A percentile compares a stretch with the other conserved stretches of the same genome.
These are phyloP conservation scores for Psilopsiagon aurifrons DNA, from an alignment of 2,113 vertebrate species.

Conservation along the genomic window DNA sequence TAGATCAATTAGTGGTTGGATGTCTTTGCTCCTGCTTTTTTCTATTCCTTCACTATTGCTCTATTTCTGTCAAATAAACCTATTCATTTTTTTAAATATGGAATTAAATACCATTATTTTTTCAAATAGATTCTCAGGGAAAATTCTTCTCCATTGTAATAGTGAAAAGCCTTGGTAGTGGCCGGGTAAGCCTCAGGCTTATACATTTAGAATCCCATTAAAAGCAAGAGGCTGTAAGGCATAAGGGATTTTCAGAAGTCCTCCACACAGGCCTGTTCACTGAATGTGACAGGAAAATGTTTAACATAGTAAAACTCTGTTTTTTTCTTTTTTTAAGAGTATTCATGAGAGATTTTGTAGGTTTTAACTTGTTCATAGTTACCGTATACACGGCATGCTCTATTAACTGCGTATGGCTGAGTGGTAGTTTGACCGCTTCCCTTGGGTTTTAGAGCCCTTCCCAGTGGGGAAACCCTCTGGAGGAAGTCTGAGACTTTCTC, in stretches of 20 bases:
- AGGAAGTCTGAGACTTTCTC: background rate
- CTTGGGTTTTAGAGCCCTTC: background rate
- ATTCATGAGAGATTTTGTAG: background rate
- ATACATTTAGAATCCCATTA: background rate
- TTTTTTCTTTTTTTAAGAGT: background rate
- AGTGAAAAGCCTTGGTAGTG: background rate
- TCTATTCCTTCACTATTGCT: background rate
- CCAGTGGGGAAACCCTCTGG: background rate
- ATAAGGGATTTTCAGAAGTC: background rate
- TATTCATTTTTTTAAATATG: background rate
- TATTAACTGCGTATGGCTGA: background rate
- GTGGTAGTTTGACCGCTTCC: background rate
- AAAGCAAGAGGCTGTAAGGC: background rate
- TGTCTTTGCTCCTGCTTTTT: background rate
- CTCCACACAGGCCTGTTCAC: background rate
- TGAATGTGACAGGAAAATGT: background rate
- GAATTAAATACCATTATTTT: background rate
- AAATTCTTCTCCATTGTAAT: background rate
- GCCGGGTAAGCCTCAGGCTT: background rate
- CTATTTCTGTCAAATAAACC: background rate
- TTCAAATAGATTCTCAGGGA: background rate
- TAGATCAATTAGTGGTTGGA: background rate
- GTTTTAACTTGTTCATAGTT: background rate
- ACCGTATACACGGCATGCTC: background rate
- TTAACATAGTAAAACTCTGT: background rate